Conservation (phyloP, 1,140 invertebrate species). For the Nasonia longicornis region DNA sequence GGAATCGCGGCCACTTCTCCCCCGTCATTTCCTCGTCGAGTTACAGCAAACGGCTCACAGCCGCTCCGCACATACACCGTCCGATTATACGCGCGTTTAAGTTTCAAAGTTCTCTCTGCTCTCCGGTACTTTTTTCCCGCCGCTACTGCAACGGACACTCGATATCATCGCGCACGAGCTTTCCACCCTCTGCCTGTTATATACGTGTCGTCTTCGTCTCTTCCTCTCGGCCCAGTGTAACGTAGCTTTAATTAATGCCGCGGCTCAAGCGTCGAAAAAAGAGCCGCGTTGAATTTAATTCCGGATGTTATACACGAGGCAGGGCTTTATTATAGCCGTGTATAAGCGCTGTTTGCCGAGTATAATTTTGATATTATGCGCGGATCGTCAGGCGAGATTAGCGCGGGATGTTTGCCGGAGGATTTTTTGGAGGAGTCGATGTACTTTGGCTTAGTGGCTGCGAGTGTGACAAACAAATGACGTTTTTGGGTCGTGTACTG, state of each 20-base stretch:
- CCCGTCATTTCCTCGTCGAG: neutral
- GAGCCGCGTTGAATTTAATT: conserved; percentile 18
- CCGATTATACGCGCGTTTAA: conserved; percentile 15
- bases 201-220: neutral
- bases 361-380: neutral
- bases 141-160: neutral
- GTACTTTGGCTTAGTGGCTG: neutral
- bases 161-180: neutral
- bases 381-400: neutral
- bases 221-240: neutral
- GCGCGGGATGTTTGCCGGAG: neutral
- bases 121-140: neutral
- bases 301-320: neutral
- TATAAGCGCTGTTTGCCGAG: neutral
- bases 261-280: neutral
- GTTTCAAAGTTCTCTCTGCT: conserved; percentile 11
- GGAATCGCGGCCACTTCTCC: neutral
- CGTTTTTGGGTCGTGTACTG: neutral
- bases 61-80: neutral
- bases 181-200: neutral
- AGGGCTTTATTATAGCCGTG: neutral
- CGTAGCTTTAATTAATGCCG: conserved; percentile 26
- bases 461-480: neutral
- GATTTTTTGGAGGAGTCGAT: neutral
- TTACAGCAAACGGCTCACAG: neutral